Base-by-base conservation (phyloP, 2,113 vertebrate genomes). In the Hippocampus comes region DNA sequence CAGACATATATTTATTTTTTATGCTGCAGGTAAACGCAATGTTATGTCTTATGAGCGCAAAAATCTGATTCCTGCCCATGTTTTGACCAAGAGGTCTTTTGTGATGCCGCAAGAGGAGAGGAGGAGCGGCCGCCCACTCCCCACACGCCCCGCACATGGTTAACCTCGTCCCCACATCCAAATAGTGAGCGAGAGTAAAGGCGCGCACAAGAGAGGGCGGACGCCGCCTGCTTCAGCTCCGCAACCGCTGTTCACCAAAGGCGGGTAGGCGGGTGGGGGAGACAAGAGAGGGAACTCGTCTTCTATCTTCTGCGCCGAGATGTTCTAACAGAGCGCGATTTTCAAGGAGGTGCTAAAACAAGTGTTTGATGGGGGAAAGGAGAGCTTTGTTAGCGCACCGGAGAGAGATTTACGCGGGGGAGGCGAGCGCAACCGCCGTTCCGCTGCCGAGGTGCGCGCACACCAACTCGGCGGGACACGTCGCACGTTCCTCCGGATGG, bases 141-240 rank as follows among this genome's bases (percentile, higher is more conserved):
- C 15, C 6, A 5, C 21, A n/a, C 21, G 9, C 23, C 56, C 23
- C 23, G 12, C 64, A 66, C 64, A 48, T 14, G 63, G 41, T 42
- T 64, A n/a, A 64, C 64, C 43, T 48, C 64, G 14, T 48, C 64
- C 64, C 18, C 42, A 25, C 43, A 66, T 48, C 64, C 64, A 48
- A 66, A 48, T 9, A 25, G 42, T 18, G 11, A 46, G 41, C n/a
- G 11, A 46, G 41, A 48, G 43, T 27, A 25, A 66, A 48, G 64
- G 43, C 64, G 64, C 64, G 64, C 64, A 27, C 43, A 15, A 21
- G 41, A 65, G 64, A 46, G 27, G 42, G n/a, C 12, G 42, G 64
- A 66, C 64, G n/a, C 64, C 17, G 64, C 64, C 12, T 48, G 20
- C 64, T 27, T 34, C 59, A 34, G 59, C 59, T 61, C 27, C 59